Base-by-base conservation (phyloP, 2,113 vertebrate species). In the Passer montanus region DNA sequence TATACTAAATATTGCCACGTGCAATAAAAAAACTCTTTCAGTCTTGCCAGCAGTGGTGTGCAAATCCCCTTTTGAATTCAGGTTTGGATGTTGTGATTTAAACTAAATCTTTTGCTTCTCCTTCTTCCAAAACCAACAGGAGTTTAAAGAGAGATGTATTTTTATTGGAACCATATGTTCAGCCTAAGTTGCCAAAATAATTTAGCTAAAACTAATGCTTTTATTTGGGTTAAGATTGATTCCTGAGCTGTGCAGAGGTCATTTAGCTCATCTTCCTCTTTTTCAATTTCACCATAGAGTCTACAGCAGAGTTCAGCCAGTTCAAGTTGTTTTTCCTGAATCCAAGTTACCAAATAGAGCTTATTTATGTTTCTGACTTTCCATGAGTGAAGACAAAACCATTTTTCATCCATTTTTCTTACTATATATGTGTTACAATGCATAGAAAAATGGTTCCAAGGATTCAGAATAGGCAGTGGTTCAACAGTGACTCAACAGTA, bases 111-210 rank as follows among this genome's bases (percentile, higher is more conserved):
- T 96, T 94, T 94, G 66, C 87, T 96, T 96, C 74, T 93, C 93
- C 63, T 73, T 89, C 73, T 97, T 97, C 97, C 97, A 98, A 98
- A 98, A 95, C 73, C 96, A 98, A 96, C 93, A 96, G 90, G 93
- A 90, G 84, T 97, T 98, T 97, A 97, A 92, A 97, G 77, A 97
- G 93, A 95, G 75, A 49, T 94, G 64, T 59, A 84, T 83, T 97
- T 98, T 98, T 98, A 98, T 98, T 98, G 96, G 97, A 98, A 98
- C 82, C 96, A 98, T 94, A 97, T 96, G 95, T 86, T 96, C 90
- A 89, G 94, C 59, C 64, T 89, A 95, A 93, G 82, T 95, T 97
- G 97, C 96, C 97, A 98, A 95, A 96, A 96, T 97, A 94, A 96
- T 92, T 92, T 95, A 96, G 92, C 93, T 97, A 97, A 98, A 98